phyloP scores from a whole-genome alignment of 2,888 invertebrate genomes.

The Steromphala cineraria region DNA sequence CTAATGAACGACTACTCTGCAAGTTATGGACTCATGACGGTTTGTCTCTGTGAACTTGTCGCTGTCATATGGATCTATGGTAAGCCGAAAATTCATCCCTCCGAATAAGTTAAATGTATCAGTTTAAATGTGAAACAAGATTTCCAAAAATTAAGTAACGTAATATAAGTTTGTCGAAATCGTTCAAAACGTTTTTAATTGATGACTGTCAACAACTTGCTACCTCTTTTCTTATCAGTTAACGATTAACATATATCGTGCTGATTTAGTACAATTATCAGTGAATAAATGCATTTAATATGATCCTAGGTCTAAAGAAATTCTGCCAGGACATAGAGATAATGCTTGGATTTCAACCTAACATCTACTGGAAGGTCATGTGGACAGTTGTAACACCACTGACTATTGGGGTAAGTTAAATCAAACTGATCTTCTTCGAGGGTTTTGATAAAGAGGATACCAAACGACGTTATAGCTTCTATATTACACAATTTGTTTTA shows the following conservation, averaged over 20 bases:
- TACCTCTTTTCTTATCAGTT: not conserved
- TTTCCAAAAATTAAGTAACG: no score
- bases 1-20: slow-evolving; percentile 42
- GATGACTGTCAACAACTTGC: no score
- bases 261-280: not conserved
- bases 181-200: no score
- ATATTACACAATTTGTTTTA: no score
- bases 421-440: no score
- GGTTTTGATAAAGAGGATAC: no score
- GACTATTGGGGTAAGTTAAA: slow-evolving; percentile 54
- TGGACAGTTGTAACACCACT: slow-evolving; percentile 60
- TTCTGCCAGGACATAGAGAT: slow-evolving; percentile 61
- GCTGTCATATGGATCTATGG: slow-evolving; percentile 48
- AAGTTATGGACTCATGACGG: slow-evolving; percentile 40
- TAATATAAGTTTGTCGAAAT: no score
- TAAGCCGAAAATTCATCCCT: no score
- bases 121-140: no score
- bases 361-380: slow-evolving; percentile 55
- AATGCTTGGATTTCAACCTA: slow-evolving; percentile 56
- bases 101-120: no score
- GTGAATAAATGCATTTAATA: not conserved
- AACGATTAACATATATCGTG: not conserved
- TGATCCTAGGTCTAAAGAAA: slow-evolving; percentile 47
- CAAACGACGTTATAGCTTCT: not conserved
- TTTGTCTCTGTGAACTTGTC: slow-evolving; percentile 39